These are phyloP conservation scores for Idris sp. DNA, from an alignment of 1,140 invertebrate genomes.

Conservation along the genomic window DNA sequence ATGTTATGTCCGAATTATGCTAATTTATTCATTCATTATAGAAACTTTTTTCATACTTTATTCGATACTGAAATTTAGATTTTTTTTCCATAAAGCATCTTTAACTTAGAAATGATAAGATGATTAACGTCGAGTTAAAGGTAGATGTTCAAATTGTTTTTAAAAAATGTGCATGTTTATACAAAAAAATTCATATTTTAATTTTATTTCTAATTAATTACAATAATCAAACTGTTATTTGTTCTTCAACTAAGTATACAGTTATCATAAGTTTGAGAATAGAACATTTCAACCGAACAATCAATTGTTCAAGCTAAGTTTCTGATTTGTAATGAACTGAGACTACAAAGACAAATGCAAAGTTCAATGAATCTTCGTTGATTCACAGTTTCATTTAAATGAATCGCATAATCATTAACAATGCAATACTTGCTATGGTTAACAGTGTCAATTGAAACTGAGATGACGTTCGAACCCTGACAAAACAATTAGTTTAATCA, in stretches of 20 bases:
- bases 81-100: conserved; percentile 17
- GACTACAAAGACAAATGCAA: neutral
- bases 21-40: conserved; percentile 61
- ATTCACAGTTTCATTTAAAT: neutral
- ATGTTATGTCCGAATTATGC: conserved; percentile 52
- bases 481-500: conserved; percentile 77
- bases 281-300: no score
- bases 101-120: conserved; percentile 33
- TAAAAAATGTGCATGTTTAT: no score
- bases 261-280: no score
- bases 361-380: conserved; percentile 9
- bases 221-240: no score
- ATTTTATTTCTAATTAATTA: no score
- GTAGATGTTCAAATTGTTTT: conserved; percentile 5
- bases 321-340: no score
- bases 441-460: conserved; percentile 53
- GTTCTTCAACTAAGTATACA: no score
- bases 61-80: conserved; percentile 32
- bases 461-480: conserved; percentile 68
- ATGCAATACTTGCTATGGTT: conserved; percentile 30
- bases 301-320: no score
- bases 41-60: conserved; percentile 49
- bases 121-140: conserved; percentile 21
- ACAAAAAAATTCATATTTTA: no score
- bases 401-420: neutral